phyloP scores from a whole-genome alignment of 2,888 invertebrate genomes.

The Drosophila stalkeri region DNA sequence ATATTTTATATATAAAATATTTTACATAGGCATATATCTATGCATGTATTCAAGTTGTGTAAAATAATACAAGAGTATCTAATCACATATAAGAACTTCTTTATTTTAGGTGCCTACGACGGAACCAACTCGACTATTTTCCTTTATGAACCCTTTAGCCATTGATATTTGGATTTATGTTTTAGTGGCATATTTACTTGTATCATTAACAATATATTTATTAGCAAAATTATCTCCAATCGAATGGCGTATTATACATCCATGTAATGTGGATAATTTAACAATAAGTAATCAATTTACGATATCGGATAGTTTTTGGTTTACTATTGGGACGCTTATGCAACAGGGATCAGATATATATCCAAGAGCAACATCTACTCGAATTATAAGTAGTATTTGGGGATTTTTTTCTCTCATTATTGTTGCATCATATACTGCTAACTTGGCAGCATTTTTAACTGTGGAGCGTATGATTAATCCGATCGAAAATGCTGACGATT shows the following conservation, averaged over 20 bases:
- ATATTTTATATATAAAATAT: too few relatives aligned
- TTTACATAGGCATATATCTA: too few relatives aligned
- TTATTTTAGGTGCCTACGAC: slow-evolving; percentile 88
- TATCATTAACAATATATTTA: slow-evolving; percentile 91
- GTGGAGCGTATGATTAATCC: slow-evolving; percentile 95
- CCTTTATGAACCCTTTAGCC: slow-evolving; percentile 94
- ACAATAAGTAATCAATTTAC: slow-evolving; percentile 91
- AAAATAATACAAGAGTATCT: too few relatives aligned
- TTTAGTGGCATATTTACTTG: slow-evolving; percentile 91
- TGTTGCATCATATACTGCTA: slow-evolving; percentile 96
- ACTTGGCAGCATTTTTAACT: slow-evolving; percentile 95
- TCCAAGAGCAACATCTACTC: slow-evolving; percentile 89
- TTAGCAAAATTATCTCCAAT: slow-evolving; percentile 93
- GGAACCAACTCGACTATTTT: slow-evolving; percentile 90
- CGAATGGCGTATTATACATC: slow-evolving; percentile 92
- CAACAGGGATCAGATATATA: slow-evolving; percentile 93
- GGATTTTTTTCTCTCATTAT: slow-evolving; percentile 97
- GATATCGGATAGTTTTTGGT: slow-evolving; percentile 94
- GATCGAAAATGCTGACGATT: slow-evolving; percentile 93
- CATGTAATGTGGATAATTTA: slow-evolving; percentile 86
- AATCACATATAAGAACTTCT: background rate
- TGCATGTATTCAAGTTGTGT: too few relatives aligned
- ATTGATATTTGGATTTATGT: slow-evolving; percentile 95
- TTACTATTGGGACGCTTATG: slow-evolving; percentile 95
- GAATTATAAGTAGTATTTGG: slow-evolving; percentile 95